Evolutionary conservation across 2,113 vertebrate genomes (phyloP), one percentile per base, ranked within the genome.

Genomic region (Sinocyclocheilus maitianheensis): DNA sequence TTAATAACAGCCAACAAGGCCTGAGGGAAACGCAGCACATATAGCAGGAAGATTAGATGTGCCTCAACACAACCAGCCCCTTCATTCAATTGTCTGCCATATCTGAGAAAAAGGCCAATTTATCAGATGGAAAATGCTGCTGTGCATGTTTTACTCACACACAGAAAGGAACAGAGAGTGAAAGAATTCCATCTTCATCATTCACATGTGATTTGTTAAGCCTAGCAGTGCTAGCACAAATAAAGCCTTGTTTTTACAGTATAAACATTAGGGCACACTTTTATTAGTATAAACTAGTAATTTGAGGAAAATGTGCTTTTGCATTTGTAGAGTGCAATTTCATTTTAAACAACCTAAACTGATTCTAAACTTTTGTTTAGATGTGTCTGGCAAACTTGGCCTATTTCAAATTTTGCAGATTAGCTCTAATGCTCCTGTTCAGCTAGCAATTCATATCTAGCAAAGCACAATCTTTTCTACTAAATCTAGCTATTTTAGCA

Each of bases 61-160:
- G 83, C 67, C 58, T 80, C 62, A 85, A 76, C 67, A 82, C 53
- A 88, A 62, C 43, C 78, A 69, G 83, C 74, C 46, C 75, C 76
- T 87, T 90, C 85, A 88, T 88, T 90, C 85, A 90, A 88, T 88
- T 88, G 83, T 87, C 67, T 88, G 89, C 84, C 84, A 86, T 87
- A 80, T 88, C 75, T 53, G 58, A 16, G 69, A 84, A 83, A 84
- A 77, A 20, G 69, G 74, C n/a, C 83, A 74, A 90, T 90, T 88
- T 77, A 88, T 88, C 87, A 88, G 75, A 55, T 48, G 58, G 40
- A 74, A 88, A 85, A 46, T 37, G 74, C 71, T 77, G 83, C 85
- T 63, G 79, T 85, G 83, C n/a, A 76, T 65, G 34, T 80, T 76
- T 71, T 77, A 37, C 8, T 18, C 62, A 24, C 78, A 13, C 75